Percentiles rank a stretch among this genome's conserved stretches.
Conservation (phyloP, 2,113 vertebrate genomes). For the Misgurnus anguillicaudatus region DNA sequence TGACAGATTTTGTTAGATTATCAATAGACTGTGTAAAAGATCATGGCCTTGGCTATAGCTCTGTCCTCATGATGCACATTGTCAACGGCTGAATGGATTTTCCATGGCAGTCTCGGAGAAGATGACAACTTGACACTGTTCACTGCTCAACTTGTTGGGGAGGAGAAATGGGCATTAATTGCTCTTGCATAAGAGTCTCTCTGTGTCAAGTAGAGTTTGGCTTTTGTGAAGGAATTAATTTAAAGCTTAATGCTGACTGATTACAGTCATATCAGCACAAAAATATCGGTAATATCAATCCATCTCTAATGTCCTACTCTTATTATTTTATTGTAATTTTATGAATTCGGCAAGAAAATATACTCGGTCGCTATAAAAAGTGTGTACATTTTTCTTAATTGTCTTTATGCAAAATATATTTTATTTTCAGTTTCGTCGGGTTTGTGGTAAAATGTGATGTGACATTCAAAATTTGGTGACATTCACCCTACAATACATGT, state of each 20-base stretch:
- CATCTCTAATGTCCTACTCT: no score
- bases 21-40: background rate
- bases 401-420: background rate
- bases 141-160: background rate
- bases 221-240: constrained; percentile 29
- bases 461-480: no score
- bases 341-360: background rate
- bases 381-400: no score
- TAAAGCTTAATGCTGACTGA: background rate
- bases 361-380: no score
- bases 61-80: background rate
- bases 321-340: background rate
- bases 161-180: background rate
- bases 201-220: constrained; percentile 13
- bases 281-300: background rate
- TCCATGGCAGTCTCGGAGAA: background rate
- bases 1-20: background rate
- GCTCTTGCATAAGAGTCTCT: constrained; percentile 31
- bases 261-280: background rate
- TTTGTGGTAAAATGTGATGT: no score
- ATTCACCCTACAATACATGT: background rate
- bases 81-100: background rate
- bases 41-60: background rate
- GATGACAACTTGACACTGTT: background rate
- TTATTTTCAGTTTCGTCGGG: no score